Evolutionary conservation across 2,888 invertebrate genomes (phyloP).

Genomic region (Agrypnus murinus): DNA sequence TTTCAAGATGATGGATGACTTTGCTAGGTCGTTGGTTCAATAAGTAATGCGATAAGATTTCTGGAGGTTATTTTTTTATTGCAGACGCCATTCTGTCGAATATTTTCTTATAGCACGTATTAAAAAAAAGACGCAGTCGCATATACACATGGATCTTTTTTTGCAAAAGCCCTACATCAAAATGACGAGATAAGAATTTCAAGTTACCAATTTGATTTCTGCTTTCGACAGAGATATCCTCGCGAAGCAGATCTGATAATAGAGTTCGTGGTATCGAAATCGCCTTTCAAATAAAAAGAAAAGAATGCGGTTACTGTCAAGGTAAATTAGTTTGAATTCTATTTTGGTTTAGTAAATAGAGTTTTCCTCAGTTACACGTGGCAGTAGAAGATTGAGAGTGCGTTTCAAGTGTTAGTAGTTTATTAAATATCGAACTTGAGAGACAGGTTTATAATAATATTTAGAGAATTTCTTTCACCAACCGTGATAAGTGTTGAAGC

Average conservation of each 20-base stretch:
- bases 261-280: conserved; percentile 25
- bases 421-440: too few species aligned
- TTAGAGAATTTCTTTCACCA: too few species aligned
- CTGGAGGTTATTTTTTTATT: not conserved
- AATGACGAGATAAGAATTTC: conserved; percentile 21
- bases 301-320: not conserved
- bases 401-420: too few species aligned
- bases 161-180: not conserved
- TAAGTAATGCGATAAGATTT: conserved; percentile 28
- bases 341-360: not conserved
- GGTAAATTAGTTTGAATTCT: conserved; percentile 2
- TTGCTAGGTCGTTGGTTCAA: conserved; percentile 1
- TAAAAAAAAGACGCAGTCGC: too few species aligned
- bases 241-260: conserved; percentile 12
- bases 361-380: not conserved
- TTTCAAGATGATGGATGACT: conserved; percentile 24
- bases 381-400: not conserved
- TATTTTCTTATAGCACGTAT: not conserved
- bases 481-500: conserved; percentile 17
- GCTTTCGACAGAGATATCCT: conserved; percentile 18
- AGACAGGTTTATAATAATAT: too few species aligned
- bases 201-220: conserved; percentile 20
- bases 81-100: conserved; percentile 4
- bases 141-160: not conserved
- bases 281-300: not conserved